phyloP scores from a whole-genome alignment of 30 jellyfish, hydroid and myxozoan species.

The Mastigias papua region DNA sequence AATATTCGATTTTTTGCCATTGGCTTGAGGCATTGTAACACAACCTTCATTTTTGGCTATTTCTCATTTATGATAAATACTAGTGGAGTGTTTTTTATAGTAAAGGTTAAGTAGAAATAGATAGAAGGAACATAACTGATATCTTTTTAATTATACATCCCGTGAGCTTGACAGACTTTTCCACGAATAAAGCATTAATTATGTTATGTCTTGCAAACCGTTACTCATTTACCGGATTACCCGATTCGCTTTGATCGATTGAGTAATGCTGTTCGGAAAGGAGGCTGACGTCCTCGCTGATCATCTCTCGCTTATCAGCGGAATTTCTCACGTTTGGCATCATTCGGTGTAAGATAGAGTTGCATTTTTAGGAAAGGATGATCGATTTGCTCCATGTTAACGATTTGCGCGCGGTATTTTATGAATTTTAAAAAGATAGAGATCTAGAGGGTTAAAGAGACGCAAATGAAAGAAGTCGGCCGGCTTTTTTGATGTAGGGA shows the following conservation, averaged over 20 bases:
- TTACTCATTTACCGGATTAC: not conserved
- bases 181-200: not conserved
- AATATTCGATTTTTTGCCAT: too few relatives aligned
- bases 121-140: too few relatives aligned
- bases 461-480: slow-evolving; percentile 15
- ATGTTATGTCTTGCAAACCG: not conserved
- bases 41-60: too few relatives aligned
- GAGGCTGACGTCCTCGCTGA: not conserved
- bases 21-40: too few relatives aligned
- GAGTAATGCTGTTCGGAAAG: not conserved
- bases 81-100: too few relatives aligned
- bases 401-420: slow-evolving; percentile 35
- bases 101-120: too few relatives aligned
- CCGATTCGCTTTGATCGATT: not conserved
- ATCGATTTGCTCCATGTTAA: slow-evolving; percentile 5
- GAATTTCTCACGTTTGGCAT: slow-evolving; percentile 10
- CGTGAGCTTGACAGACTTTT: too few relatives aligned
- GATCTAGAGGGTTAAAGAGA: slow-evolving; percentile 55
- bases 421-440: slow-evolving; percentile 60
- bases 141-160: too few relatives aligned
- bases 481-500: slow-evolving; percentile 64
- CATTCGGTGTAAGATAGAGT: not conserved
- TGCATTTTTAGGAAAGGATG: slow-evolving; percentile 29
- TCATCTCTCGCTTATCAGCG: not conserved
- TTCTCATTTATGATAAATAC: too few relatives aligned